phyloP scores from a whole-genome alignment of 2,113 vertebrate species.

The Nesoenas mayeri region DNA sequence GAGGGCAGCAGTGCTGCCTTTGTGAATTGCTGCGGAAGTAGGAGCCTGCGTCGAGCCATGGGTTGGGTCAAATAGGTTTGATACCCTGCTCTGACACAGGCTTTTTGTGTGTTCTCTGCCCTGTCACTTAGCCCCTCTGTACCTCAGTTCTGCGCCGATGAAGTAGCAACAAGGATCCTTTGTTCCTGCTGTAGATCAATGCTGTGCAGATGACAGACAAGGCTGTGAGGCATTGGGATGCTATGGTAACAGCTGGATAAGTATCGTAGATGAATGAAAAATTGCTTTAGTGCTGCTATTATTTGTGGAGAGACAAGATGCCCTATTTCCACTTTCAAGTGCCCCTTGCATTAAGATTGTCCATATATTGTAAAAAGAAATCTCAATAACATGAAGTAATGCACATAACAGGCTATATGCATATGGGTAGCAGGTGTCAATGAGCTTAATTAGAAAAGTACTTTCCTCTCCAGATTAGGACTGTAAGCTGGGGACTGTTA shows the following conservation, averaged over 20 bases:
- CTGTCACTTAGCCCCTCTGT: background rate
- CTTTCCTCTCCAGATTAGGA: background rate
- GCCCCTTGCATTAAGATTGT: background rate
- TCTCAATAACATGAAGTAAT: fast-evolving
- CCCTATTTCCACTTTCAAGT: background rate
- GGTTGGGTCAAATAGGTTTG: background rate
- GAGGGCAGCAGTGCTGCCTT: background rate
- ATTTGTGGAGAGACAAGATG: background rate
- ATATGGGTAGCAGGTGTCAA: background rate
- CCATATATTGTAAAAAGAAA: fast-evolving
- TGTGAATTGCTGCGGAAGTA: background rate
- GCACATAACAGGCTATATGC: fast-evolving
- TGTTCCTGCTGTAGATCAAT: background rate
- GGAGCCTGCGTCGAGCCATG: fast-evolving
- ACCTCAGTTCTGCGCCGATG: background rate
- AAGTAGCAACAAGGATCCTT: background rate
- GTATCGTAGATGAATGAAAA: background rate
- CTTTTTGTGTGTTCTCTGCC: background rate
- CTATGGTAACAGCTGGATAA: background rate
- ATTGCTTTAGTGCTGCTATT: background rate
- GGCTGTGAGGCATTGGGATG: background rate
- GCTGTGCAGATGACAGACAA: background rate
- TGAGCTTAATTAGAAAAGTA: background rate
- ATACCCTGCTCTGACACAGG: background rate
- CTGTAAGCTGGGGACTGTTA: background rate